A percentile compares a stretch with the other conserved stretches of the same genome.
phyloP scores from a whole-genome alignment of 2,888 invertebrate genomes.

The Phortica magna region DNA sequence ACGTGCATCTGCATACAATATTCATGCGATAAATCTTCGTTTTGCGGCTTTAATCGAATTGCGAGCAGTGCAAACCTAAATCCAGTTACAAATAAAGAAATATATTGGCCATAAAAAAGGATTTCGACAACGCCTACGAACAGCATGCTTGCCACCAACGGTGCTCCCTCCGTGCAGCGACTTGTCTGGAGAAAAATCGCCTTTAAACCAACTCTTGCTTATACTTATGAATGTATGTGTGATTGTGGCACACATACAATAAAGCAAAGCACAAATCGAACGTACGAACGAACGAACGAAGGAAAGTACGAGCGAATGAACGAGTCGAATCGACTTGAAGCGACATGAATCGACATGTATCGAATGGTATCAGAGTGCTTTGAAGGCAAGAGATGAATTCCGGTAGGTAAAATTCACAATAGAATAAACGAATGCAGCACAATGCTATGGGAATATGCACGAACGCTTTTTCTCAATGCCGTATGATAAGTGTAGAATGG shows the following conservation, averaged over 20 bases:
- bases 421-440: slow-evolving; percentile 28
- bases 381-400: slow-evolving; percentile 4
- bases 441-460: slow-evolving; percentile 32
- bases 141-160: not conserved
- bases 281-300: not conserved
- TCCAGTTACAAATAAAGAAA: slow-evolving; percentile 72
- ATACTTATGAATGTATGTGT: not conserved
- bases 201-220: slow-evolving; percentile 10
- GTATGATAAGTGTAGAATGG: not conserved
- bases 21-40: slow-evolving; percentile 66
- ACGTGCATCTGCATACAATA: slow-evolving; percentile 49
- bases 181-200: not conserved
- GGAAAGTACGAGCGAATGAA: not conserved
- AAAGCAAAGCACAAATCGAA: slow-evolving; percentile 19
- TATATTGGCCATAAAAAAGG: slow-evolving; percentile 73
- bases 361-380: not conserved
- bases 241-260: slow-evolving; percentile 13
- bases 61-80: slow-evolving; percentile 61
- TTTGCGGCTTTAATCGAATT: slow-evolving; percentile 72
- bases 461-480: slow-evolving; percentile 28
- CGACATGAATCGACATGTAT: not conserved
- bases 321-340: not conserved
- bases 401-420: slow-evolving; percentile 22
- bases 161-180: not conserved
- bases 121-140: slow-evolving; percentile 49